Percentiles rank a stretch among this genome's conserved stretches.
phyloP scores from a whole-genome alignment of 2,113 vertebrate genomes.

The Vidua chalybeata region DNA sequence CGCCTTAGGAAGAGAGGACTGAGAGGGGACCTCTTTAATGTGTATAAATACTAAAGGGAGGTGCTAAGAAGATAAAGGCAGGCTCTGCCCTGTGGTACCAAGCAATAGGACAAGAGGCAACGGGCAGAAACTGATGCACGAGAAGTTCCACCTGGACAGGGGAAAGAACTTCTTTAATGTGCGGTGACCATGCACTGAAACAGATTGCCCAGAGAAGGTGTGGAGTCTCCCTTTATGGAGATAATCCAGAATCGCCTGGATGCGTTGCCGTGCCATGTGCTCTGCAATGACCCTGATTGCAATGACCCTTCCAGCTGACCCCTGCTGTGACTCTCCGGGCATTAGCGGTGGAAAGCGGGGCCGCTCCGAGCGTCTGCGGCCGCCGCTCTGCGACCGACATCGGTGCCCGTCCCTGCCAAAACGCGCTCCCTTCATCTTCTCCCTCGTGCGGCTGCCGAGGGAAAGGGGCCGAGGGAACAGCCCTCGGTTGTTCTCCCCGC shows the following conservation, averaged over 20 bases:
- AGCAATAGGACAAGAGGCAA: neutral
- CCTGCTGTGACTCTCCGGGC: neutral
- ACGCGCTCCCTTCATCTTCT: neutral
- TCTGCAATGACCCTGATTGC: neutral
- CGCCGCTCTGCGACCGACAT: rapidly evolving
- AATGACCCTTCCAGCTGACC: neutral
- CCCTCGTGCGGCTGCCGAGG: neutral
- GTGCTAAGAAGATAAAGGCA: neutral
- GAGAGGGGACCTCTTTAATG: too few relatives aligned
- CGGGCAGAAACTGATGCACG: neutral
- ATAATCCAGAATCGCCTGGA: neutral
- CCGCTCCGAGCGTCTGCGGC: rapidly evolving
- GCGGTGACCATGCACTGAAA: neutral
- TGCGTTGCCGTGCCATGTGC: neutral
- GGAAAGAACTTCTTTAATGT: neutral
- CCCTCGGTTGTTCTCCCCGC: neutral
- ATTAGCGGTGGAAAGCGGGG: rapidly evolving
- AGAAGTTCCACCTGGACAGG: neutral
- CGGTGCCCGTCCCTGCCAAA: neutral
- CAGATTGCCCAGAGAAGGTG: neutral
- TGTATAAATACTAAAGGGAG: neutral
- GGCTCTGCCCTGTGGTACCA: neutral
- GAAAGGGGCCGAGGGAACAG: neutral
- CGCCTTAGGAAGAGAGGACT: too few relatives aligned
- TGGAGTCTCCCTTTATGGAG: too few relatives aligned